Conservation (phyloP, 2,113 vertebrate genomes). For the Rhizomys pruinosus region DNA sequence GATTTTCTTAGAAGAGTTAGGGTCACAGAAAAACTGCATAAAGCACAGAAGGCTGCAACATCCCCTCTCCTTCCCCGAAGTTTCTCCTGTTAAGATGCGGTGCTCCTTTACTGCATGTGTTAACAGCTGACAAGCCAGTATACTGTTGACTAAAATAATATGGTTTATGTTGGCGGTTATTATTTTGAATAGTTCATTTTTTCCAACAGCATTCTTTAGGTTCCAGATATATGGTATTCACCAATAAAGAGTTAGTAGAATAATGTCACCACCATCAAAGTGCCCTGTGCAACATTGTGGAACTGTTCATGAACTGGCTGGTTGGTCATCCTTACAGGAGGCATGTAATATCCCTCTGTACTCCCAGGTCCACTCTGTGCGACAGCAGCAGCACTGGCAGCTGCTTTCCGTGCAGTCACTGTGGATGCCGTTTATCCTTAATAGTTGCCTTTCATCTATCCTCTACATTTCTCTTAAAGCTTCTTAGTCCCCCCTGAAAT, state of each 20-base stretch:
- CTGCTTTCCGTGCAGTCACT: too few relatives aligned
- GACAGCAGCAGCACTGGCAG: too few relatives aligned
- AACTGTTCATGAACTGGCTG: background rate
- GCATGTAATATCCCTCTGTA: too few relatives aligned
- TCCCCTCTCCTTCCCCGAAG: too few relatives aligned
- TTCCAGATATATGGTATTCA: too few relatives aligned
- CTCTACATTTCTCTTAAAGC: conserved; percentile 23
- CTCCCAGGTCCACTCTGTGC: too few relatives aligned
- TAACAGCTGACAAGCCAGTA: conserved; percentile 41
- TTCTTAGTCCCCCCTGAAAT: conserved; percentile 22
- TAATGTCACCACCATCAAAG: conserved; percentile 8
- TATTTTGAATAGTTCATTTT: background rate
- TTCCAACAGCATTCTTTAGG: too few relatives aligned
- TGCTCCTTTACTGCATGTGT: background rate
- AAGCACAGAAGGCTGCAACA: background rate
- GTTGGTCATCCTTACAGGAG: background rate
- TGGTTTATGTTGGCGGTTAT: background rate
- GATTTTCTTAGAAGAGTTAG: background rate
- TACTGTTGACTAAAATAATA: background rate
- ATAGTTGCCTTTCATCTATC: too few relatives aligned
- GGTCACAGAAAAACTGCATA: conserved; percentile 15
- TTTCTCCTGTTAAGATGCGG: conserved; percentile 38
- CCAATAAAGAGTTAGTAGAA: background rate
- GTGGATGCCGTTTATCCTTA: too few relatives aligned
- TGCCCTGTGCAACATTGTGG: background rate